These are phyloP conservation scores for Podarcis cretensis DNA, from an alignment of 2,113 vertebrate species.

Conservation along the genomic window DNA sequence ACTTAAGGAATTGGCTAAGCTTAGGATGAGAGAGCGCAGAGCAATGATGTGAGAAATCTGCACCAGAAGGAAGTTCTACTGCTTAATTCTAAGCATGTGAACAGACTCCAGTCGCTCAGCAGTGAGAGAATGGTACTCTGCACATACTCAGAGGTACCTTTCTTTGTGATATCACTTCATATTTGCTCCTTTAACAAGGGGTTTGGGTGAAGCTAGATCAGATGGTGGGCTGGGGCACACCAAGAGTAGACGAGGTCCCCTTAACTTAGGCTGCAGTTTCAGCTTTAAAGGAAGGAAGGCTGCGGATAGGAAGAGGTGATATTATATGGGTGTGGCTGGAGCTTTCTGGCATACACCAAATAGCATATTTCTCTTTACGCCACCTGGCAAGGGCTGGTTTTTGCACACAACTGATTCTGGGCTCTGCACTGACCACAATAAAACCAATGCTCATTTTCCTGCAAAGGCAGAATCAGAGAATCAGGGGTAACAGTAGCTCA, in stretches of 20 bases:
- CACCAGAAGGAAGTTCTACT: not conserved
- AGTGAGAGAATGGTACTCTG: too few relatives aligned
- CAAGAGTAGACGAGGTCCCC: too few relatives aligned
- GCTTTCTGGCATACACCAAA: not conserved
- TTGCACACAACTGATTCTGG: too few relatives aligned
- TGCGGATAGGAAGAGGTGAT: not conserved
- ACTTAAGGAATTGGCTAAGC: not conserved
- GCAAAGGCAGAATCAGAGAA: too few relatives aligned
- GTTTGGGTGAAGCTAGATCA: not conserved
- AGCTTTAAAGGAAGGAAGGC: not conserved
- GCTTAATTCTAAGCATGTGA: not conserved
- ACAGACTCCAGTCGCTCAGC: not conserved
- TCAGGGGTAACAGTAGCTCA: too few relatives aligned
- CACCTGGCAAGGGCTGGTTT: not conserved
- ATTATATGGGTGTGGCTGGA: not conserved
- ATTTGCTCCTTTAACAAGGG: not conserved
- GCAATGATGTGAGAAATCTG: not conserved
- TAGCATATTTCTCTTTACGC: not conserved
- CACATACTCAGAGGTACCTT: not conserved
- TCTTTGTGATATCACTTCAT: not conserved
- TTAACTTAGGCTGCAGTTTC: too few relatives aligned
- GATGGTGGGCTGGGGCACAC: too few relatives aligned
- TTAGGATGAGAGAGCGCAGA: not conserved
- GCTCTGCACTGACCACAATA: too few relatives aligned
- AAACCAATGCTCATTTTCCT: too few relatives aligned